A percentile compares a stretch with the other conserved stretches of the same genome.
Evolutionary conservation across 92 coral and sea anemone species (phyloP).

Genomic region (Parazoanthus swiftii): DNA sequence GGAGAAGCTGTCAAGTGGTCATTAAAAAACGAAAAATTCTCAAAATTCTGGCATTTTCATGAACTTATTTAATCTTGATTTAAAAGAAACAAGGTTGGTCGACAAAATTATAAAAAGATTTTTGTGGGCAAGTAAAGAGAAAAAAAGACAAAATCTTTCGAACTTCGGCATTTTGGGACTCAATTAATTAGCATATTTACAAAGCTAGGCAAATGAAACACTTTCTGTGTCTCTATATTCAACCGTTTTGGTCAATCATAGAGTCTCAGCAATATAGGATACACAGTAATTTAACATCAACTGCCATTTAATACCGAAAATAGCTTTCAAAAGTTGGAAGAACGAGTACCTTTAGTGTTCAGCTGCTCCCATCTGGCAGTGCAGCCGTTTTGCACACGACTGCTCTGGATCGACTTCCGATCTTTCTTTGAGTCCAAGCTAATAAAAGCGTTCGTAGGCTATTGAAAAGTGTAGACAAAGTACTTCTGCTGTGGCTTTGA

Average conservation of each 20-base stretch:
- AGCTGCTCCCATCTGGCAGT: too few relatives aligned
- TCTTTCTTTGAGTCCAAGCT: neutral
- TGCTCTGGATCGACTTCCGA: neutral
- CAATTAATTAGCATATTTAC: too few relatives aligned
- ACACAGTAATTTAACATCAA: slow-evolving; percentile 5
- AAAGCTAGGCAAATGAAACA: too few relatives aligned
- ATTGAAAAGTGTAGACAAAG: too few relatives aligned
- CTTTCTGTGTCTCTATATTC: too few relatives aligned
- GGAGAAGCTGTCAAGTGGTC: slow-evolving; percentile 18
- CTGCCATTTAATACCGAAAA: neutral
- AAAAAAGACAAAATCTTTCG: neutral
- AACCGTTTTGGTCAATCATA: too few relatives aligned
- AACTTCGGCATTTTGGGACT: too few relatives aligned
- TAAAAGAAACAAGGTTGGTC: slow-evolving; percentile 11
- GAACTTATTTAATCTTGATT: slow-evolving; percentile 1
- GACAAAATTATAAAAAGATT: slow-evolving; percentile 1
- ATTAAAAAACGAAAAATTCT: slow-evolving; percentile 5
- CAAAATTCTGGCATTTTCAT: slow-evolving; percentile 17
- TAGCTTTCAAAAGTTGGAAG: neutral
- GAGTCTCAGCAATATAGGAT: neutral
- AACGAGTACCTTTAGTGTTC: neutral
- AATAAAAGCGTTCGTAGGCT: neutral
- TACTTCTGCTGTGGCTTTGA: slow-evolving; percentile 2
- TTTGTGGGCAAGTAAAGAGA: slow-evolving; percentile 4
- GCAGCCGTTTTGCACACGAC: too few relatives aligned